These are phyloP conservation scores for Rhopalosiphum padi DNA, from an alignment of 1,140 invertebrate genomes.

Conservation along the genomic window DNA sequence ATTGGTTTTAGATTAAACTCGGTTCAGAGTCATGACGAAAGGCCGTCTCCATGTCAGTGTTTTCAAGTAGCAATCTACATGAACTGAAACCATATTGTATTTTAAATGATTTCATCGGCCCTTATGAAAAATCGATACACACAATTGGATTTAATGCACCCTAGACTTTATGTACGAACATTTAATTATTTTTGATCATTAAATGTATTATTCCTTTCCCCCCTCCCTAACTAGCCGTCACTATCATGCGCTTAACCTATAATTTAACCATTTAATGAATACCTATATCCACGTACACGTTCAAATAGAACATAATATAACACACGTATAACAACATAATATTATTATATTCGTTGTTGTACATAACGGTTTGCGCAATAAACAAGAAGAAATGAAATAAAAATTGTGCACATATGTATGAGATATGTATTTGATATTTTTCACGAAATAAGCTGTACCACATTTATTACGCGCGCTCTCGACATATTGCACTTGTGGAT, in stretches of 20 bases:
- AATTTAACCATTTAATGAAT: neutral
- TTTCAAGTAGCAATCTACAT: neutral
- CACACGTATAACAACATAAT: neutral
- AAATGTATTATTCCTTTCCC: neutral
- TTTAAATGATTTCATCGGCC: neutral
- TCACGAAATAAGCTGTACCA: slow-evolving; percentile 6
- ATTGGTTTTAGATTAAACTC: neutral
- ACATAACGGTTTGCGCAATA: neutral
- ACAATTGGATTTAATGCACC: neutral
- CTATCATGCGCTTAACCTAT: neutral
- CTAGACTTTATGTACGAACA: neutral
- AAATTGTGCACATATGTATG: neutral
- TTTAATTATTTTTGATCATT: slow-evolving; percentile 1
- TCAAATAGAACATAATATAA: neutral
- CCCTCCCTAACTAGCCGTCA: neutral
- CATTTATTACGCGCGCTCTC: neutral
- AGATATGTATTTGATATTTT: neutral
- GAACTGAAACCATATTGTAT: neutral
- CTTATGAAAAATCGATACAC: neutral
- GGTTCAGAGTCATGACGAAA: too few relatives aligned
- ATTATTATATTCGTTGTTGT: neutral
- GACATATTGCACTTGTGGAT: neutral
- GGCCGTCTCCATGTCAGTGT: neutral
- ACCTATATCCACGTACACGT: neutral
- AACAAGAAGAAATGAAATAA: slow-evolving; percentile 18